phyloP scores from a whole-genome alignment of 2,888 invertebrate species.

The Erebia epiphron region DNA sequence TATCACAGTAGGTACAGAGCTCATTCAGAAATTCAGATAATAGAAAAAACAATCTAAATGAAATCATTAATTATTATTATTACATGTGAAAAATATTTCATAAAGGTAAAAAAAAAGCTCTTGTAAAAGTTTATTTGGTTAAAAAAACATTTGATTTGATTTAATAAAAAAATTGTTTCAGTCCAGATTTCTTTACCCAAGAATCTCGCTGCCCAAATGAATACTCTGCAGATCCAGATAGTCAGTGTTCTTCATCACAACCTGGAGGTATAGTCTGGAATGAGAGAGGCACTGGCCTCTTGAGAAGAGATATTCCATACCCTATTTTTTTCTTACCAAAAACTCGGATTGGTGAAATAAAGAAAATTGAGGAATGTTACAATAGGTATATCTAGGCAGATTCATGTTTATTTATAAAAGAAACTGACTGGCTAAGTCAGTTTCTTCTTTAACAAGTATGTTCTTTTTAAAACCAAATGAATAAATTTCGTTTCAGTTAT shows the following conservation, averaged over 20 bases:
- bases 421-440: too few relatives aligned
- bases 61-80: too few relatives aligned
- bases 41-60: neutral
- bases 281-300: conserved; percentile 87
- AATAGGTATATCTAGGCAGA: conserved; percentile 57
- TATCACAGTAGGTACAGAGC: too few relatives aligned
- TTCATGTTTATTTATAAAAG: neutral
- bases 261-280: conserved; percentile 91
- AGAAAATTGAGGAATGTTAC: conserved; percentile 84
- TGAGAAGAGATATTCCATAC: conserved; percentile 92
- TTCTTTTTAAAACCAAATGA: too few relatives aligned
- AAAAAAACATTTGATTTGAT: too few relatives aligned
- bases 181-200: conserved; percentile 72
- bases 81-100: too few relatives aligned
- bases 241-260: conserved; percentile 72
- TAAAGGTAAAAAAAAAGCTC: too few relatives aligned
- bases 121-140: too few relatives aligned
- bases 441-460: too few relatives aligned
- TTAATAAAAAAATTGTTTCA: conserved; percentile 46
- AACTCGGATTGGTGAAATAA: conserved; percentile 77
- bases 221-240: conserved; percentile 78
- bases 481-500: conserved; percentile 72
- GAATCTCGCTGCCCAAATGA: conserved; percentile 94
- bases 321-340: conserved; percentile 90
- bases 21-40: neutral